Percentiles rank a stretch among this genome's conserved stretches.
Evolutionary conservation across 2,888 invertebrate genomes (phyloP).

Genomic region (Diplazon laetatorius): DNA sequence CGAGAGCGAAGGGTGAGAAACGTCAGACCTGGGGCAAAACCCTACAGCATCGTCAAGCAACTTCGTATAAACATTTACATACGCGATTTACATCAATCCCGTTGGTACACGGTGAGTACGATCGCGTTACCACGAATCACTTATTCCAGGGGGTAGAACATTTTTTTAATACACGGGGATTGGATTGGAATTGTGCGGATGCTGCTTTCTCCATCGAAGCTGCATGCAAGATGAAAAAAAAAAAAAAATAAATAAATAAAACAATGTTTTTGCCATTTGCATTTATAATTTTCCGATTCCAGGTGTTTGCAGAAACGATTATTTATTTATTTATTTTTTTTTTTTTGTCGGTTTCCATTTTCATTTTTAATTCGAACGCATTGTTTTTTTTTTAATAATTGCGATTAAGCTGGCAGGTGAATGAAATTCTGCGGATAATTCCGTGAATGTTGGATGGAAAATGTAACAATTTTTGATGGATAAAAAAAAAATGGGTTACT

Average conservation of each 20-base stretch:
- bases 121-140: background rate
- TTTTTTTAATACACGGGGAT: constrained; percentile 11
- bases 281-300: too few species aligned
- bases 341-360: background rate
- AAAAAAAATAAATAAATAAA: too few species aligned
- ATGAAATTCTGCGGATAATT: background rate
- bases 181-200: too few species aligned
- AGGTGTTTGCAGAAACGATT: too few species aligned
- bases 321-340: too few species aligned
- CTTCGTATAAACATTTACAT: constrained; percentile 22
- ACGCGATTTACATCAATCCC: constrained; percentile 6
- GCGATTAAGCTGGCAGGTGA: background rate
- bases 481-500: too few species aligned
- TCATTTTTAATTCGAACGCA: background rate
- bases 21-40: background rate
- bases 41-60: background rate
- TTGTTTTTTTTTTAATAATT: background rate
- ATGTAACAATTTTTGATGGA: background rate
- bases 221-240: too few species aligned
- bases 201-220: too few species aligned
- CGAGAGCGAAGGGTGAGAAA: constrained; percentile 1
- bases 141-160: background rate
- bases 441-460: background rate
- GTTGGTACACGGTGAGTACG: background rate
- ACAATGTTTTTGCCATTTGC: too few species aligned